Percentiles rank a stretch among this genome's conserved stretches.
Evolutionary conservation across 2,113 vertebrate species (phyloP).

Genomic region (Condylura cristata): DNA sequence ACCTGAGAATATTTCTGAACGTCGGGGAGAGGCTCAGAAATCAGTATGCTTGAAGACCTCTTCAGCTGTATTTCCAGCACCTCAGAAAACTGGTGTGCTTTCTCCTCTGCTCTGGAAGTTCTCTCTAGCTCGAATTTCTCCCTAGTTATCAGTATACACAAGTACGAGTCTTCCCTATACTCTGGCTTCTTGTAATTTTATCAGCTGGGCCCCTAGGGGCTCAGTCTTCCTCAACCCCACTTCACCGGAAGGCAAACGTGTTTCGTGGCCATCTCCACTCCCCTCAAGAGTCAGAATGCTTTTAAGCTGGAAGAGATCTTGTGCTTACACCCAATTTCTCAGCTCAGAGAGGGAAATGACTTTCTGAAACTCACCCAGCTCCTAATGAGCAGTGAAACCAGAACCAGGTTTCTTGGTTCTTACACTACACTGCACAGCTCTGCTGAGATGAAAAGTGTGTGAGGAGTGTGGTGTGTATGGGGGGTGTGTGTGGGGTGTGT

Average conservation of each 20-base stretch:
- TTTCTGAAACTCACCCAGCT: background rate
- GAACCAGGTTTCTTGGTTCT: background rate
- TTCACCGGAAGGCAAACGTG: background rate
- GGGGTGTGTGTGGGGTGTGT: background rate
- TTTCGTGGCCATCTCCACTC: background rate
- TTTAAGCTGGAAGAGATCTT: background rate
- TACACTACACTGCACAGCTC: background rate
- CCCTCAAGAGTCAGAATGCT: background rate
- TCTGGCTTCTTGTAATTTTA: background rate
- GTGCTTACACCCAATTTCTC: background rate
- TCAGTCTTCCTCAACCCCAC: background rate
- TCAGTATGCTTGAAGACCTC: background rate
- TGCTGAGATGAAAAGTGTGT: background rate
- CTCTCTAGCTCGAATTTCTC: background rate
- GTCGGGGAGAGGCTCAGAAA: background rate
- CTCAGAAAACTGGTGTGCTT: background rate
- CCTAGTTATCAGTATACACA: background rate
- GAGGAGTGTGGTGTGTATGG: background rate
- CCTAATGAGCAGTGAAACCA: background rate
- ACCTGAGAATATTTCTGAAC: background rate
- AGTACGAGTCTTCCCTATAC: background rate
- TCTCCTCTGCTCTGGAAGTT: background rate
- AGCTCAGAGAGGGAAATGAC: background rate
- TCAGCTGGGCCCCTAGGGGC: background rate
- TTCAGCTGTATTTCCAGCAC: background rate